Percentiles rank a stretch among this genome's conserved stretches.
Evolutionary conservation across 2,888 invertebrate species (phyloP).

Genomic region (Sinohyriopsis cumingii): DNA sequence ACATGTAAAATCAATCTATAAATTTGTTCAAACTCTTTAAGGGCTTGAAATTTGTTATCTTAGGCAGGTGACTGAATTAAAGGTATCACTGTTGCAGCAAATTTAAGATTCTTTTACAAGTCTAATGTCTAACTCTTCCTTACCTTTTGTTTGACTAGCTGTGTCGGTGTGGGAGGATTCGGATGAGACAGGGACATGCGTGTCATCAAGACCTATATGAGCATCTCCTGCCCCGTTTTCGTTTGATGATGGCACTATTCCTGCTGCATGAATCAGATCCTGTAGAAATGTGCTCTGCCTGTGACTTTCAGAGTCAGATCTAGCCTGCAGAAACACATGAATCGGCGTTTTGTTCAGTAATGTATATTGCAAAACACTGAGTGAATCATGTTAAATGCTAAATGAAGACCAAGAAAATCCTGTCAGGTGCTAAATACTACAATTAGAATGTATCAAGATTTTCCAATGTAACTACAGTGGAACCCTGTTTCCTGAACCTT

Average conservation of each 20-base stretch:
- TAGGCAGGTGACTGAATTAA: no score
- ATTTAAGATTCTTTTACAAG: not conserved
- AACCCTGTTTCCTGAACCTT: no score
- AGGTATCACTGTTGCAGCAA: not conserved
- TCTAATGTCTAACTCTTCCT: not conserved
- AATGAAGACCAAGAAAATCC: no score
- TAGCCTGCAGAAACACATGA: slow-evolving; percentile 13
- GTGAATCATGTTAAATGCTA: no score
- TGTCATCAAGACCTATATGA: slow-evolving; percentile 43
- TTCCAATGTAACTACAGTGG: no score
- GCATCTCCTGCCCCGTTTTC: slow-evolving; percentile 46
- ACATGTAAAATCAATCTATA: not conserved
- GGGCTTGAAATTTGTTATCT: no score
- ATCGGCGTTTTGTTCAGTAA: no score
- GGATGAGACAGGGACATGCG: slow-evolving; percentile 43
- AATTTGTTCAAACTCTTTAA: not conserved
- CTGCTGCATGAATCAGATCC: slow-evolving; percentile 67
- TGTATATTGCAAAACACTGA: no score
- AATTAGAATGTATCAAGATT: no score
- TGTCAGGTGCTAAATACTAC: no score
- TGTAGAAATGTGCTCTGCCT: slow-evolving; percentile 58
- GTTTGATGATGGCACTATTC: slow-evolving; percentile 42
- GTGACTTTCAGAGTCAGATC: slow-evolving; percentile 37
- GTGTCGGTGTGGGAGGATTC: slow-evolving; percentile 29
- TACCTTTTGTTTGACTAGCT: slow-evolving; percentile 27